Evolutionary conservation across 2,113 vertebrate genomes (phyloP), one percentile per base, ranked within the genome.

Genomic region (Corydoras sp.): DNA sequence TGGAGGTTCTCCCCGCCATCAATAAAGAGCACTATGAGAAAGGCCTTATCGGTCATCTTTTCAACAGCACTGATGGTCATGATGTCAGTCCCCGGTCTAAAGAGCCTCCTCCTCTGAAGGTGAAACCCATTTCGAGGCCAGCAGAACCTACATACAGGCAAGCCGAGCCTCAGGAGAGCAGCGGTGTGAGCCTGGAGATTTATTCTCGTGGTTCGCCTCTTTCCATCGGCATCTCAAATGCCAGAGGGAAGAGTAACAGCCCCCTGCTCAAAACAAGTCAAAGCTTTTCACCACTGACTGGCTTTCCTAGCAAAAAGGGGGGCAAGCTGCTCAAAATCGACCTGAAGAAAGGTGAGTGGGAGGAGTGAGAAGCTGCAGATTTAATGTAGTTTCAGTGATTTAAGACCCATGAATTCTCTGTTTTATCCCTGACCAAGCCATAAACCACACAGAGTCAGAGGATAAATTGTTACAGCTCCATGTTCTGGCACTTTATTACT

Each of bases 261-360:
- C 84, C 88, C 0, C 76, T 85, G 2, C 74, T 78, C 0, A 91
- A 85, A 80, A 93, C 93, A 72, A 78, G 85, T 0, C 86, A 93
- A 0, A 90, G 88, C 24, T 79, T 93, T 14, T 90, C 92, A 24
- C 91, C 88, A 48, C 80, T 97, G 56, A 86, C 90, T 84, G 89
- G 87, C 12, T 89, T 92, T 75, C 82, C 92, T 80, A 92, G 81
- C 88, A 97, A 93, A 81, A 96, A 86, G 83, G 90, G 85, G 83
- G 89, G 92, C 73, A 92, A 93, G 70, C 93, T 87, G 84, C 86
- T 97, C 79, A 93, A 90, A 84, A 95, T 99, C 63, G 95, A 98
- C 79, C 88, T 99, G 63, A 98, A 92, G 83, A 99, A 99, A 93
- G 97, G 97, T 98, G 9, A 10, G 43, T 69, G 54, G 31, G 8